phyloP scores from a whole-genome alignment of 2,113 vertebrate species.

The Laticauda colubrina region DNA sequence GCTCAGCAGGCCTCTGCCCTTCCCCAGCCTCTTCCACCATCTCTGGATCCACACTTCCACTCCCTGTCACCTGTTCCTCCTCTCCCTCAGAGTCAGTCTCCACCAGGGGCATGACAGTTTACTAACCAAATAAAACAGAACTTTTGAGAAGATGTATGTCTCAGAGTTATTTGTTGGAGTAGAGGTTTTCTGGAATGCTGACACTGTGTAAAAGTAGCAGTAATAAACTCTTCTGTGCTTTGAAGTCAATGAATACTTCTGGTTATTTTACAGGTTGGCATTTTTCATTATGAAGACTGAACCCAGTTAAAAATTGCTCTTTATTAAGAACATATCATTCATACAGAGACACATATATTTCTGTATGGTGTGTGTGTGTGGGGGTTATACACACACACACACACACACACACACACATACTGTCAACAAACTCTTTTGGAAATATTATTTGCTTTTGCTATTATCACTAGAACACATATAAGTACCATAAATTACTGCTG shows the following conservation, averaged over 20 bases:
- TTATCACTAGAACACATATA: slow-evolving; percentile 50
- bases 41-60: no score
- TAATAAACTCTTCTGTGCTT: background rate
- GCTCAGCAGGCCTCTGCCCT: no score
- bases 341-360: background rate
- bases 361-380: background rate
- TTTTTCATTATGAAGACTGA: background rate
- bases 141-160: no score
- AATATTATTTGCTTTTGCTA: slow-evolving; percentile 48
- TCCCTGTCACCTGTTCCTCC: no score
- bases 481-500: slow-evolving; percentile 49
- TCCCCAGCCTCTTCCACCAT: no score
- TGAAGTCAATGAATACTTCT: background rate
- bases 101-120: no score
- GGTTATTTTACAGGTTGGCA: background rate
- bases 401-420: background rate
- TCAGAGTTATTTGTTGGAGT: no score
- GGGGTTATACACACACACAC: no score
- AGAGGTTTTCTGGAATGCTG: no score
- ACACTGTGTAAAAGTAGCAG: background rate
- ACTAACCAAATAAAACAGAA: no score
- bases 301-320: background rate
- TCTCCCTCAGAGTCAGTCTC: no score
- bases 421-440: slow-evolving; percentile 34
- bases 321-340: background rate